Base-by-base conservation (phyloP, 2,113 vertebrate species). In the Tachysurus vachellii region DNA sequence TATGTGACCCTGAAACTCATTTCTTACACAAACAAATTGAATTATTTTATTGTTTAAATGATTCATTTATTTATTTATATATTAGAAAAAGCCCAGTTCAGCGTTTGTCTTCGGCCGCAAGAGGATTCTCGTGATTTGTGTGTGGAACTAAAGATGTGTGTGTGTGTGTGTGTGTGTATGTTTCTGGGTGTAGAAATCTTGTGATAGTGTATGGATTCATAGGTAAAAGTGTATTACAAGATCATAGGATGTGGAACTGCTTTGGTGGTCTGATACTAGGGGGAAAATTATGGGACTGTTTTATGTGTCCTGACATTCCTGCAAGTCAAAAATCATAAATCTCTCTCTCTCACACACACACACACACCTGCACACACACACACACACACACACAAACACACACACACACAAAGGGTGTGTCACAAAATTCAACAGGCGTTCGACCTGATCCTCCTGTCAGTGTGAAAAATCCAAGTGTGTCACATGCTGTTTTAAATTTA, bases 241-340 rank as follows among this genome's bases (percentile, higher is more conserved):
- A 56, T 68, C 59, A 85, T 59, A 53, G 86, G n/a, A 68, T 71
- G 56, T 53, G 64, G 14, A 61, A 13, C 53, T 31, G 9, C 71
- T 79, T 42, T 70, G 79, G 88, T 89, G 88, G 88, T 89, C 86
- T 62, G 62, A 88, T 83, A 85, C 83, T 81, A 80, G 31, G 66
- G 80, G 42, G 26, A 75, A 82, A 66, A 44, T 80, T 89, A 85
- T 71, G 62, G 50, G 86, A 75, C 82, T 80, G 61, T 83, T 88
- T 89, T 80, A 89, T 83, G 86, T 85, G 54, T 23, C 70, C 80
- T 54, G 68, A 81, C 87, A 70, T 76, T 77, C 86, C 79, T 68
- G 26, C 42, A 83, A 26, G 70, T 64, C 76, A 80, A 19, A 80
- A 57, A 57, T 80, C 53, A 57, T 80, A 80, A 80, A 57, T 53